Evolutionary conservation across 1,140 invertebrate species (phyloP).

Genomic region (Bombus affinis): DNA sequence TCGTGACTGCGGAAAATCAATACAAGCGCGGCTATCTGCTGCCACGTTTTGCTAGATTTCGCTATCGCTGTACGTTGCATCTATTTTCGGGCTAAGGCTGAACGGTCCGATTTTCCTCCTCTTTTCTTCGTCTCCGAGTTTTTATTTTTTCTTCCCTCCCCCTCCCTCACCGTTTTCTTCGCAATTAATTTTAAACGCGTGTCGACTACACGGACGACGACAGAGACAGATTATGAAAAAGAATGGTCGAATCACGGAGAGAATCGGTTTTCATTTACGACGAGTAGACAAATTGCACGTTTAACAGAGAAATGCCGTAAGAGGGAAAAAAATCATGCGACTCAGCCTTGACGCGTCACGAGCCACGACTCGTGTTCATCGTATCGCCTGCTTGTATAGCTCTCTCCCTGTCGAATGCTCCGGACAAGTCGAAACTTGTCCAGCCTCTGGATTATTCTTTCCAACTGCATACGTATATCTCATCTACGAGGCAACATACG

Average conservation of each 20-base stretch:
- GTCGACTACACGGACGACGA: too few species aligned
- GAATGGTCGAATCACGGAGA: too few species aligned
- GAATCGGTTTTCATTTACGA: too few species aligned
- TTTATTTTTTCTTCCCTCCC: fast-evolving
- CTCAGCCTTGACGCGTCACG: background rate
- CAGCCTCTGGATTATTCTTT: background rate
- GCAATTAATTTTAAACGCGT: too few species aligned
- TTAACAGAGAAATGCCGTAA: too few species aligned
- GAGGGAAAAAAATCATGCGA: background rate
- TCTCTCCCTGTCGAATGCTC: background rate
- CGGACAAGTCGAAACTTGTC: background rate
- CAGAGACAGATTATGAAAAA: too few species aligned
- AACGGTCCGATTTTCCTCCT: background rate
- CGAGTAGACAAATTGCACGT: too few species aligned
- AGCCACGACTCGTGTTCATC: background rate
- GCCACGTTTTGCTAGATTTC: background rate
- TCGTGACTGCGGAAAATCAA: slow-evolving; percentile 20
- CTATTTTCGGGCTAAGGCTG: background rate
- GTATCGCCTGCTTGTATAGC: too few species aligned
- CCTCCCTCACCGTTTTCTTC: fast-evolving
- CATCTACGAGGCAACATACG: background rate
- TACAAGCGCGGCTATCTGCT: slow-evolving; percentile 12
- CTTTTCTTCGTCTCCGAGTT: background rate
- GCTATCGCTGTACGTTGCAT: background rate
- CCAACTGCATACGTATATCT: background rate